Evolutionary conservation across 2,888 invertebrate genomes (phyloP).

Genomic region (Calameuta filiformis): DNA sequence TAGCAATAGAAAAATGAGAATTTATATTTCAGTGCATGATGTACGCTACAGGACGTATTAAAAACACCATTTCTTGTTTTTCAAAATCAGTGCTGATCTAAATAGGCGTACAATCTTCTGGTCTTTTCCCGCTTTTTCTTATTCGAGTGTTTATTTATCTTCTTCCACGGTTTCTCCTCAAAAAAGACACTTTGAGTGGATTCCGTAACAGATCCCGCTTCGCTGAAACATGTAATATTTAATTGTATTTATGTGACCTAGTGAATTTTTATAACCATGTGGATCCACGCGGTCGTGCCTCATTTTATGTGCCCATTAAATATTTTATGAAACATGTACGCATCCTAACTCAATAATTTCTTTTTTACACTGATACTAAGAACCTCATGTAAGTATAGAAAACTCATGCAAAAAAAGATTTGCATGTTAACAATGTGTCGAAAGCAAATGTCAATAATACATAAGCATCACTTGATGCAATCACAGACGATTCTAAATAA

Average conservation of each 20-base stretch:
- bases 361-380: background rate
- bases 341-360: no score
- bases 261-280: conserved; percentile 3
- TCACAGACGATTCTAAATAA: background rate
- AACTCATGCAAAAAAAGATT: background rate
- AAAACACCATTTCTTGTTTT: no score
- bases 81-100: conserved; percentile 78
- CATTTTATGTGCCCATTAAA: no score
- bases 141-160: conserved; percentile 86
- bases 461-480: no score
- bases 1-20: no score
- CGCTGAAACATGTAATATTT: conserved; percentile 26
- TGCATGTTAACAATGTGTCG: no score
- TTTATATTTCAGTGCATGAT: no score
- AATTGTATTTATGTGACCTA: conserved; percentile 2
- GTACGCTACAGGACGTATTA: no score
- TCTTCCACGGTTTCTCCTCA: conserved; percentile 79
- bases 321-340: no score
- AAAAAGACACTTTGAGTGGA: conserved; percentile 40
- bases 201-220: conserved; percentile 34
- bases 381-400: background rate
- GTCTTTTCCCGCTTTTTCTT: conserved; percentile 92
- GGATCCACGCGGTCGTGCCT: background rate
- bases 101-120: conserved; percentile 84
- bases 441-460: no score